Conservation (phyloP, 2,888 invertebrate species). For the Acanthopleura granulata region DNA sequence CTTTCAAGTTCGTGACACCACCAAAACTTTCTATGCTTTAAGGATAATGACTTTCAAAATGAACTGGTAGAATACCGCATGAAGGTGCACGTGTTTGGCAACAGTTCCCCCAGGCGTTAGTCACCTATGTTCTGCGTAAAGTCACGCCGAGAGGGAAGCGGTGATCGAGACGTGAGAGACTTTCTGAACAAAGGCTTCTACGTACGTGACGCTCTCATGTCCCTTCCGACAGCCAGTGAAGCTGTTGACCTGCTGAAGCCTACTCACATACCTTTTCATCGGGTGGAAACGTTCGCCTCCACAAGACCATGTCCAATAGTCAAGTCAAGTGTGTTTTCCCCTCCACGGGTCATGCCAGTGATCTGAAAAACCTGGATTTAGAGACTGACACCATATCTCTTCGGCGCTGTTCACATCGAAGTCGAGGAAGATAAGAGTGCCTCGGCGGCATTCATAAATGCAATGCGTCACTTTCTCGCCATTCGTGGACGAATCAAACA, state of each 20-base stretch:
- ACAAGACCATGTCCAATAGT: constrained; percentile 24
- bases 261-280: constrained; percentile 7
- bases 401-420: background rate
- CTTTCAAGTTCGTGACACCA: constrained; percentile 24
- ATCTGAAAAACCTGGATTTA: background rate
- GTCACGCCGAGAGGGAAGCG: background rate
- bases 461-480: no score
- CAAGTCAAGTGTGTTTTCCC: constrained; percentile 23
- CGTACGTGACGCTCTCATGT: constrained; percentile 26
- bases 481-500: no score
- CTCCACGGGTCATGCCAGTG: background rate
- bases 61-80: constrained; percentile 20
- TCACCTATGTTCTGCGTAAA: constrained; percentile 20
- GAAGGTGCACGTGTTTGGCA: constrained; percentile 30
- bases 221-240: constrained; percentile 8
- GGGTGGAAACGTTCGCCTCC: constrained; percentile 22
- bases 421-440: no score
- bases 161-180: constrained; percentile 7
- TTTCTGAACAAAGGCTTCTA: constrained; percentile 26
- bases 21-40: constrained; percentile 23
- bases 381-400: background rate
- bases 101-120: constrained; percentile 24
- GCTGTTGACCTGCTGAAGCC: constrained; percentile 18
- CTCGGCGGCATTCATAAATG: no score
- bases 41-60: constrained; percentile 23